These are phyloP conservation scores for Conger conger DNA, from an alignment of 2,113 vertebrate species.

Conservation along the genomic window DNA sequence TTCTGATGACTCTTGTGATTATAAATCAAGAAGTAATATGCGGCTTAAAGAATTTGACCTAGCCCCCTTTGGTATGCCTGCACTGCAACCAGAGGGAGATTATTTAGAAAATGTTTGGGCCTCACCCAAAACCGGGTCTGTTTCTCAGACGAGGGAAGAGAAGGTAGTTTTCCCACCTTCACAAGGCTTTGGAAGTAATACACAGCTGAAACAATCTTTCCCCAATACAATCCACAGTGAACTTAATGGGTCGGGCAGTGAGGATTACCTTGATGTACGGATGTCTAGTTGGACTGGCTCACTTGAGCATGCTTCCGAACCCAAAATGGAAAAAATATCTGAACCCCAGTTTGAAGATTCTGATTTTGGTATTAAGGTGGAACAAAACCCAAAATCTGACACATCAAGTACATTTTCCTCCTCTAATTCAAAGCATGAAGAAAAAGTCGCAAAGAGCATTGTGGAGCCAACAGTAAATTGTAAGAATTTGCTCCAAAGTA, in stretches of 20 bases:
- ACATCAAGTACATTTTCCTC: not conserved
- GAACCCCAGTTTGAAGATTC: slow-evolving; percentile 19
- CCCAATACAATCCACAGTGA: slow-evolving; percentile 3
- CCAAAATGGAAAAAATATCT: not conserved
- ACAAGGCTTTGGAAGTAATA: not conserved
- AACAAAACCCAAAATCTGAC: slow-evolving; percentile 2
- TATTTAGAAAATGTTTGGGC: slow-evolving; percentile 19
- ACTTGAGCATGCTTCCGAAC: not conserved
- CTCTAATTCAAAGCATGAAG: not conserved
- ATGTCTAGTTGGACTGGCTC: slow-evolving; percentile 4
- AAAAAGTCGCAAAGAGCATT: slow-evolving; percentile 17
- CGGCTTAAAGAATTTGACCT: not conserved
- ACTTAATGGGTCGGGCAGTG: not conserved
- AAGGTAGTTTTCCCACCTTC: slow-evolving; percentile 18
- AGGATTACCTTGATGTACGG: slow-evolving; percentile 26
- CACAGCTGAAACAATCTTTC: not conserved
- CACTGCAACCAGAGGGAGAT: slow-evolving; percentile 2
- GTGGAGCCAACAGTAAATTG: not conserved
- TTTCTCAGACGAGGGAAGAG: slow-evolving; percentile 4
- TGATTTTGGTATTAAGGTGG: not conserved
- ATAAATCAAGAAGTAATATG: slow-evolving; percentile 4
- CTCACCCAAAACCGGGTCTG: slow-evolving; percentile 4
- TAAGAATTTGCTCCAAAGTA: not conserved
- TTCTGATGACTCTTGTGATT: not conserved
- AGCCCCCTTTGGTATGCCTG: not conserved